These are phyloP conservation scores for Drosophila cardini DNA, from an alignment of 1,140 invertebrate species.

Conservation along the genomic window DNA sequence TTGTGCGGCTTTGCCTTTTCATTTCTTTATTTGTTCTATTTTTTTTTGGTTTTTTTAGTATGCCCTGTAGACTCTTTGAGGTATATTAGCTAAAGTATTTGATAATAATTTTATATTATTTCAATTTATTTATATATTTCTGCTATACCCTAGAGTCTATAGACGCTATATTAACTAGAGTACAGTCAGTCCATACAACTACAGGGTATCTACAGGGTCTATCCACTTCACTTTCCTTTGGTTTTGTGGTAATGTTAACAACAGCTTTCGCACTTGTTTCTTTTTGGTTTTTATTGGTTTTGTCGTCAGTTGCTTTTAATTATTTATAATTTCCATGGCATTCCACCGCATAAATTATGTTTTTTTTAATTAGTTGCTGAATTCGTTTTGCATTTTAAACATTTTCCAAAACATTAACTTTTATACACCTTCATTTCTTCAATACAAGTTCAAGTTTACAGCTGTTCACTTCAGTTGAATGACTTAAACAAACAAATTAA, in stretches of 20 bases:
- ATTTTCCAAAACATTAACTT: neutral
- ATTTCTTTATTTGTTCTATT: neutral
- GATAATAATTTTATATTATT: too few species aligned
- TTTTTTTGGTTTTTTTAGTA: neutral
- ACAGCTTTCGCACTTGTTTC: neutral
- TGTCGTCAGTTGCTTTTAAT: slow-evolving; percentile 2
- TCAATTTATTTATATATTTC: too few species aligned
- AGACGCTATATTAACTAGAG: too few species aligned
- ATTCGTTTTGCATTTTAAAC: slow-evolving; percentile 36
- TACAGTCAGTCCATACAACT: too few species aligned
- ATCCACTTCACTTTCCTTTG: too few species aligned
- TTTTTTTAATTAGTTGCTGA: slow-evolving; percentile 49
- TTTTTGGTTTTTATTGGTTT: neutral
- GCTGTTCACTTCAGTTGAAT: too few species aligned
- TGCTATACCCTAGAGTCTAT: too few species aligned
- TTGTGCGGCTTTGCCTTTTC: neutral
- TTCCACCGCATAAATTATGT: slow-evolving; percentile 52
- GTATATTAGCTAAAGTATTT: too few species aligned
- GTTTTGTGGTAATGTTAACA: too few species aligned
- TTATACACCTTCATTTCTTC: slow-evolving; percentile 10
- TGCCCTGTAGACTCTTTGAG: too few species aligned
- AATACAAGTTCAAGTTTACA: neutral
- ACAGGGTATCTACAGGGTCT: too few species aligned
- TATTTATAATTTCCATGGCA: slow-evolving; percentile 20
- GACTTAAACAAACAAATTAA: too few species aligned